phyloP scores from a whole-genome alignment of 2,113 vertebrate genomes.

The Pan paniscus region DNA sequence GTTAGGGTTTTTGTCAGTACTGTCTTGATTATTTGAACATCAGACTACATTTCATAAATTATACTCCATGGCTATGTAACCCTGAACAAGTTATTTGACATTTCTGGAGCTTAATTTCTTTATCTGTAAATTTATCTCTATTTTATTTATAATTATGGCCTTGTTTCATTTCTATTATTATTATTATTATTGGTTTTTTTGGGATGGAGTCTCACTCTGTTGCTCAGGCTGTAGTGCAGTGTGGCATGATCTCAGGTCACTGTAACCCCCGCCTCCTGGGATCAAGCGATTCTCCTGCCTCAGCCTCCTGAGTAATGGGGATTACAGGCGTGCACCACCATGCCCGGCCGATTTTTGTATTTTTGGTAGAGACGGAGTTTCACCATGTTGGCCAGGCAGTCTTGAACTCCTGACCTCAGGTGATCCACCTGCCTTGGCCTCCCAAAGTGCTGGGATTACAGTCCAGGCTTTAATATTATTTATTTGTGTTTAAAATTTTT shows the following conservation, averaged over 20 bases:
- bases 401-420: too few species aligned
- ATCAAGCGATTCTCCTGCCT: neutral
- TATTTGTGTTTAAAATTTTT: slow-evolving; percentile 1
- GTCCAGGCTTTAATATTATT: neutral
- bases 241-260: neutral
- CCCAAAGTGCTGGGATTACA: too few species aligned
- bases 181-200: too few species aligned
- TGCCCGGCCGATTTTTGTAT: too few species aligned
- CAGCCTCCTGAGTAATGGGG: neutral
- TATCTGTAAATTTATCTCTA: neutral
- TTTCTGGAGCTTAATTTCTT: neutral
- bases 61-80: neutral
- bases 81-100: neutral
- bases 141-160: neutral
- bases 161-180: neutral
- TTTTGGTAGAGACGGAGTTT: too few species aligned
- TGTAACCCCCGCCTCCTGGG: neutral
- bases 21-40: neutral
- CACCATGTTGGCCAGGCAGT: too few species aligned
- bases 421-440: too few species aligned
- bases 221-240: neutral
- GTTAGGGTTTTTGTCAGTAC: neutral
- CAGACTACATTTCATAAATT: neutral
- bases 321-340: neutral
- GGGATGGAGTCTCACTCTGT: neutral